Percentiles rank a stretch among this genome's conserved stretches.
Conservation (phyloP, 2,888 invertebrate genomes). For the Camptogramma bilineatum region DNA sequence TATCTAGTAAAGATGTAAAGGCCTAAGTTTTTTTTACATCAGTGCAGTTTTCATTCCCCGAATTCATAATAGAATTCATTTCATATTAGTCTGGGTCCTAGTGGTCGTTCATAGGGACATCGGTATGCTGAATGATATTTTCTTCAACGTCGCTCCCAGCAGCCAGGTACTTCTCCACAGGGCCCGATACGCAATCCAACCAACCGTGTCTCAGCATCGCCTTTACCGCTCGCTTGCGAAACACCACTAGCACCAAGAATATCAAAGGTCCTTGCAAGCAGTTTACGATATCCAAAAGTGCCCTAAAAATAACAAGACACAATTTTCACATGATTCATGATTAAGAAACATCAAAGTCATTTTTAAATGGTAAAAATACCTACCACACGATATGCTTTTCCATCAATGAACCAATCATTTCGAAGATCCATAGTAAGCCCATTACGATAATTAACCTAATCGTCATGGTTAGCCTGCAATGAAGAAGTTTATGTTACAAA, state of each 20-base stretch:
- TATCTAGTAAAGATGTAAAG: no score
- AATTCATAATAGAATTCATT: no score
- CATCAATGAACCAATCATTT: slow-evolving; percentile 76
- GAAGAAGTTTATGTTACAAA: background rate
- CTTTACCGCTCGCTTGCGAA: slow-evolving; percentile 81
- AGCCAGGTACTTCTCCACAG: slow-evolving; percentile 64
- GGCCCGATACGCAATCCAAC: slow-evolving; percentile 63
- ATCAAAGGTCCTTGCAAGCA: slow-evolving; percentile 86
- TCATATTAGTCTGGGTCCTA: slow-evolving; percentile 8
- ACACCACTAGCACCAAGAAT: slow-evolving; percentile 86
- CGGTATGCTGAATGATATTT: slow-evolving; percentile 72
- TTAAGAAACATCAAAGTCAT: no score
- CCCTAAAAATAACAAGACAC: slow-evolving; percentile 62
- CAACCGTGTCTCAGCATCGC: slow-evolving; percentile 64
- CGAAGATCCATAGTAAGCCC: slow-evolving; percentile 90
- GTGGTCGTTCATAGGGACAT: slow-evolving; percentile 64
- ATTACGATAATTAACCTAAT: slow-evolving; percentile 87
- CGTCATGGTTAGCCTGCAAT: slow-evolving; percentile 85
- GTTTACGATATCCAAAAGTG: slow-evolving; percentile 85
- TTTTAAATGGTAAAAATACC: slow-evolving; percentile 35
- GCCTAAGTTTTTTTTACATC: background rate
- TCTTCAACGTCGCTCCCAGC: slow-evolving; percentile 80
- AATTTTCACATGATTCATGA: no score
- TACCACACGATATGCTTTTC: slow-evolving; percentile 66
- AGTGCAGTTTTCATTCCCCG: background rate